phyloP scores from a whole-genome alignment of 2,888 invertebrate species.

The Terebella lapidaria region DNA sequence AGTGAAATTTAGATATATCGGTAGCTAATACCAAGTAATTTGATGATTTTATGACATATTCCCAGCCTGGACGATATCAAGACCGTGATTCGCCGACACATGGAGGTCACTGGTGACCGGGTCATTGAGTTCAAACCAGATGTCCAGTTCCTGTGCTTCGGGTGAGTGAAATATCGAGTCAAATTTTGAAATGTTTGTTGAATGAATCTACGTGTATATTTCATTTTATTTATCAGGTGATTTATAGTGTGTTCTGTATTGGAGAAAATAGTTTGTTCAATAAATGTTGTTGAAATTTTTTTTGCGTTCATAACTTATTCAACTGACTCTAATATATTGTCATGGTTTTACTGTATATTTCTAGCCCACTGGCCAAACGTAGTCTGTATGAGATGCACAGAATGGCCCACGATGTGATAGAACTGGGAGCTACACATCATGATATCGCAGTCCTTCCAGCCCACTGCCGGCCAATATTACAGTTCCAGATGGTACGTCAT shows the following conservation, averaged over 20 bases:
- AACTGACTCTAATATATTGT: neutral
- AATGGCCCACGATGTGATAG: constrained; percentile 28
- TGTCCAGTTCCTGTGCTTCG: constrained; percentile 33
- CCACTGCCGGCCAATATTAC: constrained; percentile 30
- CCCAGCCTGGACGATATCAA: constrained; percentile 19
- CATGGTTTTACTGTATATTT: constrained; percentile 5
- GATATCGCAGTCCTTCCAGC: constrained; percentile 30
- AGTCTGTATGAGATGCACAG: constrained; percentile 33
- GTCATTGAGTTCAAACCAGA: constrained; percentile 34
- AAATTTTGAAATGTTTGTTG: too few relatives aligned
- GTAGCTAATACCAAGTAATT: too few relatives aligned
- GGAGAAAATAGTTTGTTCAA: too few relatives aligned
- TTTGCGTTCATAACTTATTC: too few relatives aligned
- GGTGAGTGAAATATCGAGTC: constrained; percentile 31
- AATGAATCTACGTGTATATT: too few relatives aligned
- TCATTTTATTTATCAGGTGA: too few relatives aligned
- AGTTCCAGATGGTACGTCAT: constrained; percentile 33
- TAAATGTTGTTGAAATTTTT: too few relatives aligned
- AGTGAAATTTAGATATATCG: too few relatives aligned
- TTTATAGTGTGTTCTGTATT: too few relatives aligned
- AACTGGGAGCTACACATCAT: constrained; percentile 23
- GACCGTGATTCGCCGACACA: constrained; percentile 15
- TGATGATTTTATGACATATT: too few relatives aligned
- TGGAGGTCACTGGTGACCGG: constrained; percentile 34
- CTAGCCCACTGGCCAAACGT: constrained; percentile 37